phyloP scores from a whole-genome alignment of 2,888 invertebrate genomes.

The Epirrhoe alternata region DNA sequence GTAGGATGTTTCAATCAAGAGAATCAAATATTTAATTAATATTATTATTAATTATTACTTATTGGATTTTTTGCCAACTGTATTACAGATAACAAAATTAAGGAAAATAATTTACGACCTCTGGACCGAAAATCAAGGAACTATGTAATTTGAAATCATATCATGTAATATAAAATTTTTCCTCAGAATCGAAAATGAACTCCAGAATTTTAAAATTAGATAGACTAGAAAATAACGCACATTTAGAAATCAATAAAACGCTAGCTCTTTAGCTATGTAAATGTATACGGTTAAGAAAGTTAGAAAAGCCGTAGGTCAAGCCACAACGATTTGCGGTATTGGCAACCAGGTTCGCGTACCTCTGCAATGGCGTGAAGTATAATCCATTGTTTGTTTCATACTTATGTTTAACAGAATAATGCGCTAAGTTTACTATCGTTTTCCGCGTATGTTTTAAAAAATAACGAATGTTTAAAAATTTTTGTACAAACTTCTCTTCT shows the following conservation, averaged over 20 bases:
- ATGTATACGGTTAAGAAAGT: slow-evolving; percentile 54
- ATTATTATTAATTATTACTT: no score
- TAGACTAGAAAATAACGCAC: neutral
- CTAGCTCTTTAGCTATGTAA: slow-evolving; percentile 25
- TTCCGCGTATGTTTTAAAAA: neutral
- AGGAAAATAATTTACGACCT: no score
- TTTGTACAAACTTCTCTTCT: no score
- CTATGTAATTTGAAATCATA: neutral
- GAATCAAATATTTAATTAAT: no score
- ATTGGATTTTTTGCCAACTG: no score
- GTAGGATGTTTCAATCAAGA: no score
- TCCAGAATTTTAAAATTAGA: no score
- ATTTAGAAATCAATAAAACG: slow-evolving; percentile 22
- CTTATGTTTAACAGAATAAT: slow-evolving; percentile 15
- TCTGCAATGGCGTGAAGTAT: slow-evolving; percentile 19
- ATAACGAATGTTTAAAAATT: no score
- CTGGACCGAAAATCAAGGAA: no score
- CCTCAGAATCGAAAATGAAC: no score
- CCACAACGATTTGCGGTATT: slow-evolving; percentile 42
- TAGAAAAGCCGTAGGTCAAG: slow-evolving; percentile 50
- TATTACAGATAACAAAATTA: no score
- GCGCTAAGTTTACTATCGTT: slow-evolving; percentile 8
- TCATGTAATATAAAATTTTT: no score
- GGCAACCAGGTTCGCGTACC: slow-evolving; percentile 44
- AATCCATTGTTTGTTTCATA: slow-evolving; percentile 26